These are phyloP conservation scores for Symphodus melops DNA, from an alignment of 2,113 vertebrate genomes.

Conservation along the genomic window DNA sequence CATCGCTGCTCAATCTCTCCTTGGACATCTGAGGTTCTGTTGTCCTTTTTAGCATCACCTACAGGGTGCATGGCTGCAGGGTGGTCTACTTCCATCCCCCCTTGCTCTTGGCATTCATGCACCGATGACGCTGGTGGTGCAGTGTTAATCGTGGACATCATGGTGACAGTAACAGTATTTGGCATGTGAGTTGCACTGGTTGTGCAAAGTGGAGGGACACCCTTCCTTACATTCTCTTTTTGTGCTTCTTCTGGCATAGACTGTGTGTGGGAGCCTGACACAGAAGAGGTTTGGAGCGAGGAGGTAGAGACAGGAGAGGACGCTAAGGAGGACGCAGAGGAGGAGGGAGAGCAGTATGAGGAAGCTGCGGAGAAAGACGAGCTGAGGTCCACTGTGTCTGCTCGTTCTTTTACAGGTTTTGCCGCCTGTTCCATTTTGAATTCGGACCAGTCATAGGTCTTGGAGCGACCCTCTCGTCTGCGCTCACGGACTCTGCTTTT, in stretches of 20 bases:
- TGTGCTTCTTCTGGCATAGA: slow-evolving; percentile 76
- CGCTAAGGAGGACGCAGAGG: slow-evolving; percentile 69
- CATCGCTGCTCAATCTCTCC: slow-evolving; percentile 96
- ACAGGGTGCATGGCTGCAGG: slow-evolving; percentile 44
- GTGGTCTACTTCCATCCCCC: slow-evolving; percentile 90
- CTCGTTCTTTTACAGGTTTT: slow-evolving; percentile 73
- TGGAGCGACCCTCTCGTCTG: slow-evolving; percentile 93
- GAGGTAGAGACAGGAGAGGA: slow-evolving; percentile 74
- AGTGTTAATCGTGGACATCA: slow-evolving; percentile 45
- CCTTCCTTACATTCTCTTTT: slow-evolving; percentile 84
- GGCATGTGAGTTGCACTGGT: slow-evolving; percentile 37
- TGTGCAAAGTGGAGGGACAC: slow-evolving; percentile 25
- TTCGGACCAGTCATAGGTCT: slow-evolving; percentile 97
- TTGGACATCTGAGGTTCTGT: slow-evolving; percentile 83
- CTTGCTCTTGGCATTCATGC: slow-evolving; percentile 74
- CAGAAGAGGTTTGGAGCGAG: slow-evolving; percentile 60
- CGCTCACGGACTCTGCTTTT: slow-evolving; percentile 92
- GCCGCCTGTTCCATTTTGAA: slow-evolving; percentile 90
- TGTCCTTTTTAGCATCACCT: slow-evolving; percentile 26
- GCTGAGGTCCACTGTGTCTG: slow-evolving; percentile 74
- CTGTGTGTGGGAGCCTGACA: slow-evolving; percentile 47
- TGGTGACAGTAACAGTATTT: slow-evolving; percentile 49
- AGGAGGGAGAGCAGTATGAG: slow-evolving; percentile 74
- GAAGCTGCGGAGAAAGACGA: slow-evolving; percentile 72
- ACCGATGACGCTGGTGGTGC: slow-evolving; percentile 21